Base-by-base conservation (phyloP, 2,113 vertebrate genomes). In the Microcebus tavaratra region DNA sequence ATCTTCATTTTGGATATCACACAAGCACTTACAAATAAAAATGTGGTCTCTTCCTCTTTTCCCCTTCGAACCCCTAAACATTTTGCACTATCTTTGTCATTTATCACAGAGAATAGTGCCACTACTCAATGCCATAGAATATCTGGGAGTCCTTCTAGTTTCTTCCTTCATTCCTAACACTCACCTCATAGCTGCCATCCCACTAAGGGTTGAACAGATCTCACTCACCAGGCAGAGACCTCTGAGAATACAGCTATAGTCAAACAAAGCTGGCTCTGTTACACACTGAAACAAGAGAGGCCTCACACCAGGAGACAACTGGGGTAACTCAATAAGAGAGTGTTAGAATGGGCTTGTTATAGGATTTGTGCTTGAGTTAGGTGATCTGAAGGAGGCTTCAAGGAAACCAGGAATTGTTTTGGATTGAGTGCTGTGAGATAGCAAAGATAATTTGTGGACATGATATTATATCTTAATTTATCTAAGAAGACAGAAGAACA, bases 291-390 rank as follows among this genome's bases (percentile, higher is more conserved):
- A 34, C n/a, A 68, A 45, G 45, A 78, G 2, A 55, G 12, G 4
- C 11, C 29, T 8, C 15, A 23, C 0, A 3, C 0, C 14, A 45
- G 20, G 29, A 25, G 7, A 31, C 48, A 14, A 15, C 0, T 39
- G 12, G 23, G 0, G 0, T 39, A 1, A 72, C 81, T 61, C 4
- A 18, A 3, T n/a, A 39, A 50, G 17, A 78, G 11, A 8, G 2
- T 81, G 3, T 31, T 25, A 34, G 9, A 39, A 48, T 10, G 8
- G 8, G 2, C 21, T 84, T 68, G 34, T 34, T 55, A 5, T 1
- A 86, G 12, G 12, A n/a, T 53, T 80, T 73, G 36, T 29, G 0
- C 5, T 23, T 53, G 5, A 29, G 2, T 88, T 81, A 42, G 17
- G 7, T 73, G 55, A 73, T 59, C 59, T 65, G 57, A 4, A 15